Base-by-base conservation (phyloP, 2,888 invertebrate genomes). In the Nymphalis polychloros region DNA sequence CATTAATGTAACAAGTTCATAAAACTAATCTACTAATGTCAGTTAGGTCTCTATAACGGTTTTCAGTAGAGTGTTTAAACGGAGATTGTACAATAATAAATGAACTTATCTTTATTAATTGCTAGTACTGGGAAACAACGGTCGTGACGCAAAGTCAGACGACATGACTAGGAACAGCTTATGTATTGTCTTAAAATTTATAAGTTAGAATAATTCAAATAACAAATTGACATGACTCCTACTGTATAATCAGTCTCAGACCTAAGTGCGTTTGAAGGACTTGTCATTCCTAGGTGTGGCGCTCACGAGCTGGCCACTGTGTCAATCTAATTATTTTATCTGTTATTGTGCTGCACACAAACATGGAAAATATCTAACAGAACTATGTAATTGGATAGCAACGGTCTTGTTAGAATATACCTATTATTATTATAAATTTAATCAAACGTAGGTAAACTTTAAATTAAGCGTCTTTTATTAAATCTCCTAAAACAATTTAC, bases 241-340 rank as follows among this genome's bases (percentile, higher is more conserved):
- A 55, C 55, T 73, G 74, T 74, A 76, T 82, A 84, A 85, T 84
- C 82, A 80, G 80, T 81, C 80, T 80, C 75, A 69, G 76, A 82
- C 79, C 77, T 82, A 84, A 87, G 86, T 87, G 85, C 80, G 83
- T 83, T 81, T 81, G 84, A 88, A 88, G 88, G 87, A 86, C 86
- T 78, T 73, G 76, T 68, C 71, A 79, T 83, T 81, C 78, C 79
- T 82, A 85, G 91, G 90, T 79, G 90, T 84, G 91, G 87, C 89
- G 79, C 81, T 88, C 91, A 90, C 91, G 91, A 87, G 79, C 79
- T 64, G 53, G 76, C 78, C 77, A 78, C 78, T 57, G 67, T 72
- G 71, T 74, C 72, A 66, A 77, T 73, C 71, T 77, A 70, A 79
- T 73, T 71, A 73, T 71, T 83, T 86, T 83, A 82, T 81, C 82